Percentiles rank a stretch among this genome's conserved stretches.
phyloP scores from a whole-genome alignment of 2,797 vertebrate genomes.

The Lacerta agilis region DNA sequence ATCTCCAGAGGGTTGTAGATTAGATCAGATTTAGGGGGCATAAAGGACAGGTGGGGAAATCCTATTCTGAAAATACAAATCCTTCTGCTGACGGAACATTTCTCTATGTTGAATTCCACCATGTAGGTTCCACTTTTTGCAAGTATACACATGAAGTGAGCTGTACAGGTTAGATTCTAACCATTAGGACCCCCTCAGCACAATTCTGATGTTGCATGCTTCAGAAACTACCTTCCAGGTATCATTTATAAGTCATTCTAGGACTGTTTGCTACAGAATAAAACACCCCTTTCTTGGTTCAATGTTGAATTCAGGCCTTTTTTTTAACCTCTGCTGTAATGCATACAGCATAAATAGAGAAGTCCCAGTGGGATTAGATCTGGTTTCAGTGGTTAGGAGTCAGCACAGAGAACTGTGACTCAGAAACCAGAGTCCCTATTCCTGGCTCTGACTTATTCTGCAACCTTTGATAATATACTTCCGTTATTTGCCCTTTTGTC shows the following conservation, averaged over 20 bases:
- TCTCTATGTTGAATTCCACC: too few relatives aligned
- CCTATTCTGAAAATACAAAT: too few relatives aligned
- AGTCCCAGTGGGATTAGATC: neutral
- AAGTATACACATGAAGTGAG: neutral
- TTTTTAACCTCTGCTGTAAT: neutral
- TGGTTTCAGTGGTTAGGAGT: neutral
- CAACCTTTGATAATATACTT: neutral
- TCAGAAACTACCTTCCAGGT: neutral
- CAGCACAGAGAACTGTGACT: slow-evolving; percentile 1
- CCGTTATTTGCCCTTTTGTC: slow-evolving; percentile 5
- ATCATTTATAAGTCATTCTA: neutral
- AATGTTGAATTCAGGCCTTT: neutral
- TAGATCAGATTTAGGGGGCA: too few relatives aligned
- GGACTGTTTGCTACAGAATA: neutral
- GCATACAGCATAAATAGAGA: slow-evolving; percentile 3
- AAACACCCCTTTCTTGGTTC: slow-evolving; percentile 1
- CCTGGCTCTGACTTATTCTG: neutral
- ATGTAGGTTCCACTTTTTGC: neutral
- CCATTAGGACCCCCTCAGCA: neutral
- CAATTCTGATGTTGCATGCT: neutral
- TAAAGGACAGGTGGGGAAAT: too few relatives aligned
- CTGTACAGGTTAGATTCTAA: too few relatives aligned
- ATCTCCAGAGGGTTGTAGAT: too few relatives aligned
- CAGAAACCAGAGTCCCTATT: slow-evolving; percentile 6
- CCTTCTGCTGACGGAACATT: too few relatives aligned